Percentiles rank a stretch among this genome's conserved stretches.
phyloP scores from a whole-genome alignment of 1,140 invertebrate genomes.

The Hycleus phaleratus region DNA sequence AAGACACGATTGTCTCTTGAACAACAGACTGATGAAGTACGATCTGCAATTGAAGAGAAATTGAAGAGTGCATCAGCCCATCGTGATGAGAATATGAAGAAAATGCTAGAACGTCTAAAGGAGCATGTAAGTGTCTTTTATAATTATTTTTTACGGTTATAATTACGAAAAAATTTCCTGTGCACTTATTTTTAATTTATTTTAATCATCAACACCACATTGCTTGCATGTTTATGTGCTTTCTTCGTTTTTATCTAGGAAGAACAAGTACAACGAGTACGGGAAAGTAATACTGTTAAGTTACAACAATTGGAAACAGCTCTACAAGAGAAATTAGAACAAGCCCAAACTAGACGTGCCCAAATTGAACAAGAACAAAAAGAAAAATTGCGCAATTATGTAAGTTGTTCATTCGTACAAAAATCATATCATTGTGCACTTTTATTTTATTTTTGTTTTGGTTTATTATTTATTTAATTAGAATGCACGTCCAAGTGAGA shows the following conservation, averaged over 20 bases:
- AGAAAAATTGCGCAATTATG: slow-evolving; percentile 67
- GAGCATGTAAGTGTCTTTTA: slow-evolving; percentile 66
- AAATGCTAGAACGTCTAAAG: slow-evolving; percentile 78
- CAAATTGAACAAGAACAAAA: slow-evolving; percentile 62
- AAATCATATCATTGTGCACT: neutral
- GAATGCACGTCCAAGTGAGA: slow-evolving; percentile 31
- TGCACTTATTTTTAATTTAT: neutral
- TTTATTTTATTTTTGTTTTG: slow-evolving; percentile 13
- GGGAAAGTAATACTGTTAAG: slow-evolving; percentile 53
- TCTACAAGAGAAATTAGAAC: slow-evolving; percentile 65
- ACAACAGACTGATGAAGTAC: slow-evolving; percentile 74
- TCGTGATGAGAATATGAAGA: slow-evolving; percentile 79
- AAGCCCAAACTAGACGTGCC: slow-evolving; percentile 60
- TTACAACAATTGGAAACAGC: slow-evolving; percentile 57
- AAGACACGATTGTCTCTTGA: slow-evolving; percentile 73
- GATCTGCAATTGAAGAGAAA: slow-evolving; percentile 76
- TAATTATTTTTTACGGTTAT: neutral
- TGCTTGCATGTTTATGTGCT: slow-evolving; percentile 31
- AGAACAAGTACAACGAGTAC: slow-evolving; percentile 62
- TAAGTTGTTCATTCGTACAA: slow-evolving; percentile 45
- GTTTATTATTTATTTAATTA: slow-evolving; percentile 15
- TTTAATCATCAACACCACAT: neutral
- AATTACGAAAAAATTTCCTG: too few species aligned
- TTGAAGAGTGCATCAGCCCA: slow-evolving; percentile 73
- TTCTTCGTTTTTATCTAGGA: slow-evolving; percentile 46